Evolutionary conservation across 2,113 vertebrate species (phyloP).

Genomic region (Ceyx cyanopectus): DNA sequence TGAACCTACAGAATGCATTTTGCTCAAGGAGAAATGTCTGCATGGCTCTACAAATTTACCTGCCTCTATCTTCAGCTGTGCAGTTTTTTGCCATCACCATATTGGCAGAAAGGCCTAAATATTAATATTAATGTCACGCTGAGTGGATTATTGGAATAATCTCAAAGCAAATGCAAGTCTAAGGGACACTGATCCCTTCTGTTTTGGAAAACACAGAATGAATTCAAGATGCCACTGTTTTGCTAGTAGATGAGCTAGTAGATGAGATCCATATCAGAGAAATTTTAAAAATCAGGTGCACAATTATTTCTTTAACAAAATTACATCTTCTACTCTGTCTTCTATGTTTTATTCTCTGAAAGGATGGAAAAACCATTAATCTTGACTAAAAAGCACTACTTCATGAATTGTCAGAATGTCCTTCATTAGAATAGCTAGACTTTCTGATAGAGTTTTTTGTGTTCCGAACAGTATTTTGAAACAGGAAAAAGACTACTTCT

Average conservation of each 20-base stretch:
- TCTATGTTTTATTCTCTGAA: neutral
- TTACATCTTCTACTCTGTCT: neutral
- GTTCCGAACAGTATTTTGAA: neutral
- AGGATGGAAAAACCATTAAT: neutral
- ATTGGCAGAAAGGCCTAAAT: neutral
- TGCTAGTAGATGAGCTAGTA: neutral
- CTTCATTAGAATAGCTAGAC: neutral
- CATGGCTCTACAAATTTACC: neutral
- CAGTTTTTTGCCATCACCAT: neutral
- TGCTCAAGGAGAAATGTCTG: neutral
- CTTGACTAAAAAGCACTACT: neutral
- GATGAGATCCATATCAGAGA: neutral
- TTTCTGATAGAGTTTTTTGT: neutral
- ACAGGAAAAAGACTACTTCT: neutral
- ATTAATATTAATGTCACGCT: neutral
- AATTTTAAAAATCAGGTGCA: neutral
- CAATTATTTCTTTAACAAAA: neutral
- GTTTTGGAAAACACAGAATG: neutral
- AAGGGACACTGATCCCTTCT: neutral
- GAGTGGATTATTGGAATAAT: neutral
- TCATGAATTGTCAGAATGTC: neutral
- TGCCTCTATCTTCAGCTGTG: neutral
- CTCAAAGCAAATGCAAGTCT: conserved; percentile 3
- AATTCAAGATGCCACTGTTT: neutral
- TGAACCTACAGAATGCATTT: neutral